A percentile compares a stretch with the other conserved stretches of the same genome.
Evolutionary conservation across 2,888 invertebrate genomes (phyloP).

Genomic region (Tromatobia lineatoria): DNA sequence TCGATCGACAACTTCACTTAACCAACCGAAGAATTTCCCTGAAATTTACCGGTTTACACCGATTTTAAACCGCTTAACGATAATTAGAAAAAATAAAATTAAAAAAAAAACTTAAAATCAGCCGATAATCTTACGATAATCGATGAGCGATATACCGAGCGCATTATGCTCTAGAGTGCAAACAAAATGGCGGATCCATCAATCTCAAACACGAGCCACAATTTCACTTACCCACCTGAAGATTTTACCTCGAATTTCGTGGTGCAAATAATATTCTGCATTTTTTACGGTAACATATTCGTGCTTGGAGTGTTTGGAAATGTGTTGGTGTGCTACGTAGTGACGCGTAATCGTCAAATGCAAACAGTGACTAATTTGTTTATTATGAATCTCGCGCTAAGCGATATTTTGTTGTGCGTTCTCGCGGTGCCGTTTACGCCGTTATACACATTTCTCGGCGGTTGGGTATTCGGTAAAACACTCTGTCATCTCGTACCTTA

Average conservation of each 20-base stretch:
- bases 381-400: slow-evolving; percentile 97
- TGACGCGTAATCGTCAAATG: slow-evolving; percentile 97
- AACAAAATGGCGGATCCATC: slow-evolving; percentile 21
- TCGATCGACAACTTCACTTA: too few species aligned
- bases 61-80: too few species aligned
- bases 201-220: slow-evolving; percentile 23
- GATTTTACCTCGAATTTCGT: slow-evolving; percentile 87
- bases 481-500: slow-evolving; percentile 97
- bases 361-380: slow-evolving; percentile 99
- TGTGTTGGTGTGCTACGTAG: slow-evolving; percentile 96
- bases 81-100: too few species aligned
- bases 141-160: background rate
- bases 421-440: slow-evolving; percentile 99
- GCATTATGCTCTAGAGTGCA: background rate
- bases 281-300: slow-evolving; percentile 93
- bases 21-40: too few species aligned
- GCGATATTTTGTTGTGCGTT: slow-evolving; percentile 96
- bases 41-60: too few species aligned
- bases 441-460: slow-evolving; percentile 95
- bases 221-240: slow-evolving; percentile 39
- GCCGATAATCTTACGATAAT: too few species aligned
- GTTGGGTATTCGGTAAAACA: slow-evolving; percentile 97
- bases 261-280: slow-evolving; percentile 91
- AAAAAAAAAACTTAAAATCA: too few species aligned
- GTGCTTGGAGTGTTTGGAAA: slow-evolving; percentile 96